A percentile compares a stretch with the other conserved stretches of the same genome.
Conservation (phyloP, 1,140 invertebrate species). For the Drosophila lini region DNA sequence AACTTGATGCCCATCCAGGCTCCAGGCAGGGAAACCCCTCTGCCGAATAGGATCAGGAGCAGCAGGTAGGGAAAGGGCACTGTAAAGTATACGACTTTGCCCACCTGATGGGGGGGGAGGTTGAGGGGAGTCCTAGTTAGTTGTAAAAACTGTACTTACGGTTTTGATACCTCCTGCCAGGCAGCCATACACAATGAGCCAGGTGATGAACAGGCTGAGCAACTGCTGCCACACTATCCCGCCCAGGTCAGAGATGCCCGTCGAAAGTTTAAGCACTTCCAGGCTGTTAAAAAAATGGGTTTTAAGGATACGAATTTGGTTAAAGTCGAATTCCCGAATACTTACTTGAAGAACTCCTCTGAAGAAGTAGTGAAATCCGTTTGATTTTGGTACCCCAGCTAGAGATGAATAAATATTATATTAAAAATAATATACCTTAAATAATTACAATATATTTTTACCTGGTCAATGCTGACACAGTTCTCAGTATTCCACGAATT, state of each 20-base stretch:
- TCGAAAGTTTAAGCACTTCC: slow-evolving; percentile 88
- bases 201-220: slow-evolving; percentile 88
- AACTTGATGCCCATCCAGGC: slow-evolving; percentile 91
- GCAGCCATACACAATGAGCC: slow-evolving; percentile 92
- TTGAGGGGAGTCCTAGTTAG: no score
- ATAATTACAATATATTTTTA: background rate
- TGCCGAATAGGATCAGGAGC: slow-evolving; percentile 89
- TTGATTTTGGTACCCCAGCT: slow-evolving; percentile 11
- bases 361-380: slow-evolving; percentile 87
- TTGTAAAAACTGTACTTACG: slow-evolving; percentile 74
- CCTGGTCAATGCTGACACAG: slow-evolving; percentile 85
- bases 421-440: background rate
- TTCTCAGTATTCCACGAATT: slow-evolving; percentile 94
- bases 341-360: slow-evolving; percentile 92
- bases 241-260: slow-evolving; percentile 88
- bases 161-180: slow-evolving; percentile 92
- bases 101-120: slow-evolving; percentile 48
- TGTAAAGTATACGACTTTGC: slow-evolving; percentile 92
- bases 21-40: slow-evolving; percentile 91
- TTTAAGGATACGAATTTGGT: background rate
- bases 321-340: background rate
- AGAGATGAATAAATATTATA: background rate
- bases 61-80: slow-evolving; percentile 94
- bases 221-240: slow-evolving; percentile 90
- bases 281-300: slow-evolving; percentile 85